A percentile compares a stretch with the other conserved stretches of the same genome.
These are phyloP conservation scores for Plusia festucae DNA, from an alignment of 2,888 invertebrate species.

Conservation along the genomic window DNA sequence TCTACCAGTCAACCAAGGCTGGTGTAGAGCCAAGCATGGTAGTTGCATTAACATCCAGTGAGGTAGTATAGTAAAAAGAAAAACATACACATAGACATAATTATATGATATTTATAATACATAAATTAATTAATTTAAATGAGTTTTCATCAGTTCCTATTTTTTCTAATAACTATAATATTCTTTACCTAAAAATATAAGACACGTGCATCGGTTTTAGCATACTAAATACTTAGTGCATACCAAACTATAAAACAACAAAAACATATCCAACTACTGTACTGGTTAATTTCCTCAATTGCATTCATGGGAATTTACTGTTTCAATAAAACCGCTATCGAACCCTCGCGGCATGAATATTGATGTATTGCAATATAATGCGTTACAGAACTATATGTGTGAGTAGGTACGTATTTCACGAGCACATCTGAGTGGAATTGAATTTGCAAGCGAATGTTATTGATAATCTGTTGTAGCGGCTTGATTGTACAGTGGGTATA, in stretches of 20 bases:
- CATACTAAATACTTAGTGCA: too few species aligned
- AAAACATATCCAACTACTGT: constrained; percentile 9
- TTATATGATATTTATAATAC: too few species aligned
- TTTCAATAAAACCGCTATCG: constrained; percentile 19
- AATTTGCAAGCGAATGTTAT: constrained; percentile 35
- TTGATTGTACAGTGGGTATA: neutral
- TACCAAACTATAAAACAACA: neutral
- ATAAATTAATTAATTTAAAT: too few species aligned
- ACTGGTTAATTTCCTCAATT: constrained; percentile 20
- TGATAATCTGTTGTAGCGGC: constrained; percentile 8
- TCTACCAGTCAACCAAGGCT: too few species aligned
- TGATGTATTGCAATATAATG: constrained; percentile 31
- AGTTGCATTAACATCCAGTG: too few species aligned
- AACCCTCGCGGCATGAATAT: constrained; percentile 37
- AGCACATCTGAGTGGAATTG: constrained; percentile 29
- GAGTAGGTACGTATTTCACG: neutral
- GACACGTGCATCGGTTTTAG: too few species aligned
- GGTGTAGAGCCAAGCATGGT: too few species aligned
- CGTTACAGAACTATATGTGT: constrained; percentile 6
- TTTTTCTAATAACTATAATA: too few species aligned
- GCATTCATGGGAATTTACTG: constrained; percentile 22
- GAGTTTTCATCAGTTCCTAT: too few species aligned
- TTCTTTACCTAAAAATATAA: too few species aligned
- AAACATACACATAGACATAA: too few species aligned
- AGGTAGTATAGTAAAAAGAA: too few species aligned